Percentiles rank a stretch among this genome's conserved stretches.
Conservation (phyloP, 2,888 invertebrate species). For the Euspilapteryx auroguttella region DNA sequence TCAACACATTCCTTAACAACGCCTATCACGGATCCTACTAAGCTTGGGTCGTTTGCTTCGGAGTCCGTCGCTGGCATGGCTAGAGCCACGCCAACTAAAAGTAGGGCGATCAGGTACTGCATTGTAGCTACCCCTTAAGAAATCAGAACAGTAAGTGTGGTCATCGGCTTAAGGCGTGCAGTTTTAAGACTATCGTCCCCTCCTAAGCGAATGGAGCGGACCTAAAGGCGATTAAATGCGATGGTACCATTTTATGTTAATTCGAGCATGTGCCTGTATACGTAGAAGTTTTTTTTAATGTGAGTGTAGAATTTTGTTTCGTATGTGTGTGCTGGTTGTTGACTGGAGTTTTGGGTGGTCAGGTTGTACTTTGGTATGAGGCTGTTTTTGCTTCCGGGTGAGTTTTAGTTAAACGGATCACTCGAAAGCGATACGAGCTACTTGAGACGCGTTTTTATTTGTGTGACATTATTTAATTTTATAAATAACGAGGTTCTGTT, state of each 20-base stretch:
- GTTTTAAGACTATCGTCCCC: slow-evolving; percentile 54
- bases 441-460: too few species aligned
- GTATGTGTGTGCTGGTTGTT: too few species aligned
- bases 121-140: slow-evolving; percentile 38
- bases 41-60: slow-evolving; percentile 45
- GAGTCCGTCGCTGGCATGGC: slow-evolving; percentile 55
- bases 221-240: slow-evolving; percentile 45
- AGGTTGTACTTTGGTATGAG: too few species aligned
- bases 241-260: slow-evolving; percentile 41
- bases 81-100: slow-evolving; percentile 47
- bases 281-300: too few species aligned
- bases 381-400: too few species aligned
- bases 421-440: too few species aligned
- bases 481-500: too few species aligned
- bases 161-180: slow-evolving; percentile 32
- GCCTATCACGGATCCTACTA: slow-evolving; percentile 55
- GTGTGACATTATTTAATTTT: too few species aligned
- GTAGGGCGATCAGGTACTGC: slow-evolving; percentile 44
- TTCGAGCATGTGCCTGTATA: too few species aligned
- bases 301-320: too few species aligned
- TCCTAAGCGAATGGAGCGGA: slow-evolving; percentile 25
- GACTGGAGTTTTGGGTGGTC: too few species aligned
- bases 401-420: too few species aligned
- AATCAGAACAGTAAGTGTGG: slow-evolving; percentile 49
- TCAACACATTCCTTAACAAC: slow-evolving; percentile 73